Conservation (phyloP, 2,888 invertebrate species). For the Thera obeliscata region DNA sequence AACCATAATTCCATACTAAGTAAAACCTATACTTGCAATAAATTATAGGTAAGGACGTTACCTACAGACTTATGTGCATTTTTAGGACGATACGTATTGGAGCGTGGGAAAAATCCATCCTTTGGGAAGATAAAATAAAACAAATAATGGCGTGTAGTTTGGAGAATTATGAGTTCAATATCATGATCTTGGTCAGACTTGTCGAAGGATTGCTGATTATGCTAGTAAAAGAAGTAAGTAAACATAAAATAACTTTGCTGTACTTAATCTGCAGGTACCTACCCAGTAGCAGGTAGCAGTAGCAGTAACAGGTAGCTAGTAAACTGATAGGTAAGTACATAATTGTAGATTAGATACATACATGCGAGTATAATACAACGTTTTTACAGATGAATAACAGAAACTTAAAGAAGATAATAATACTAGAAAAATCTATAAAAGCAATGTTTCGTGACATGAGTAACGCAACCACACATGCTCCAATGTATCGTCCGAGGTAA, state of each 20-base stretch:
- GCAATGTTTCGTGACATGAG: slow-evolving; percentile 52
- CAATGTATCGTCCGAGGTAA: slow-evolving; percentile 56
- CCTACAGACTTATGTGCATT: slow-evolving; percentile 5
- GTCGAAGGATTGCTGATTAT: slow-evolving; percentile 83
- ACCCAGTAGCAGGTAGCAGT: no score
- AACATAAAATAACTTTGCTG: no score
- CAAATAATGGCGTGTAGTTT: slow-evolving; percentile 50
- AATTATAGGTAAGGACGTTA: no score
- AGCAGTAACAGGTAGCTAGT: no score
- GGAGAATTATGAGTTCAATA: slow-evolving; percentile 59
- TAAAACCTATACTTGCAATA: no score
- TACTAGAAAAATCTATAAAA: slow-evolving; percentile 54
- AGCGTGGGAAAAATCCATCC: slow-evolving; percentile 83
- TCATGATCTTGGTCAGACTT: slow-evolving; percentile 77
- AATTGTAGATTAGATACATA: no score
- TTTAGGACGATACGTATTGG: slow-evolving; percentile 82
- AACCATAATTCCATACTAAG: no score
- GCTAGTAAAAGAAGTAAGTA: slow-evolving; percentile 73
- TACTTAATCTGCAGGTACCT: no score
- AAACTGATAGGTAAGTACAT: background rate
- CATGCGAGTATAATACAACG: background rate
- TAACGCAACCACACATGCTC: slow-evolving; percentile 43
- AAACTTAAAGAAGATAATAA: slow-evolving; percentile 57
- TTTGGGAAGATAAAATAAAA: slow-evolving; percentile 81
- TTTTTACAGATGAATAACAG: slow-evolving; percentile 58